These are phyloP conservation scores for Apotomis betuletana DNA, from an alignment of 2,888 invertebrate species.

Conservation along the genomic window DNA sequence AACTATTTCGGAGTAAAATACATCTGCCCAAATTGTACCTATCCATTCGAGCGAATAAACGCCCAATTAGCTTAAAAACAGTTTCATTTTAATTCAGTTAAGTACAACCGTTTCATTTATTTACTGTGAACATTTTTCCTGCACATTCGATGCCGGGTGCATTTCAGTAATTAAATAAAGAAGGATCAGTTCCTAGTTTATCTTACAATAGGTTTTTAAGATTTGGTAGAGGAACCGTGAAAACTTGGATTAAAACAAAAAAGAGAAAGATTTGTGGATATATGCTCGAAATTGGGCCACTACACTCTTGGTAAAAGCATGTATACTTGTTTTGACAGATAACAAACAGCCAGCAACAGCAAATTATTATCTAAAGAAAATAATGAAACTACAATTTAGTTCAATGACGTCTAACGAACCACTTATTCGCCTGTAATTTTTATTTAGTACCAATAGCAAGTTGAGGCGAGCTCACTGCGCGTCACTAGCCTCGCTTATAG, in stretches of 20 bases:
- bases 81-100: conserved; percentile 12
- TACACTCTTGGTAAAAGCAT: no score
- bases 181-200: neutral
- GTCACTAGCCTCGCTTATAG: no score
- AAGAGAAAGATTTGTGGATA: no score
- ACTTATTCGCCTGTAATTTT: no score
- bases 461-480: no score
- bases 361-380: no score
- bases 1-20: neutral
- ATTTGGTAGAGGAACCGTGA: neutral
- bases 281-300: no score
- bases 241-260: neutral
- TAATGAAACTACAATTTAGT: no score
- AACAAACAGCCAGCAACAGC: no score
- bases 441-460: no score
- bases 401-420: no score
- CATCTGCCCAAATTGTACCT: conserved; percentile 2
- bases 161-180: conserved; percentile 1
- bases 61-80: conserved; percentile 22
- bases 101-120: conserved; percentile 7
- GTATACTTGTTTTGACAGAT: no score
- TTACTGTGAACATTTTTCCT: conserved; percentile 25
- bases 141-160: neutral
- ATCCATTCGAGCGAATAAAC: conserved; percentile 11
- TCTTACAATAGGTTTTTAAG: neutral